Evolutionary conservation across 1,140 invertebrate species (phyloP).

Genomic region (Euglossa dilemma): DNA sequence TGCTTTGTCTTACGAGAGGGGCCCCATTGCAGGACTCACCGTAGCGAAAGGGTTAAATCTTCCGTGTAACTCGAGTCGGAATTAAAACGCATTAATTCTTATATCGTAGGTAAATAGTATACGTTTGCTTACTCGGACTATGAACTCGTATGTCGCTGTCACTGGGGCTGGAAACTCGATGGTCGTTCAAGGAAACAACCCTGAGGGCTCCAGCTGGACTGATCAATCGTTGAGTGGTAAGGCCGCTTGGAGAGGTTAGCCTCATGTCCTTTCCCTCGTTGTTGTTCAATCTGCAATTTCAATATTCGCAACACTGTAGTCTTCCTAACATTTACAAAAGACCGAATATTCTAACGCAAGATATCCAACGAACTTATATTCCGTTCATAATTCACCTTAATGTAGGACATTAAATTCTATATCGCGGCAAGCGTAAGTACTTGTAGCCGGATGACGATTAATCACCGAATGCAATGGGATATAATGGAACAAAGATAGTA

Average conservation of each 20-base stretch:
- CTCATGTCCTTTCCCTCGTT: constrained; percentile 62
- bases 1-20: too few relatives aligned
- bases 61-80: too few relatives aligned
- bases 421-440: not conserved
- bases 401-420: not conserved
- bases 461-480: not conserved
- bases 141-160: constrained; percentile 74
- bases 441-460: not conserved
- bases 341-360: too few relatives aligned
- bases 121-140: constrained; percentile 71
- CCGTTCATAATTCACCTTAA: not conserved
- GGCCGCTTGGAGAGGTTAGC: constrained; percentile 66
- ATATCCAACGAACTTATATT: too few relatives aligned
- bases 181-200: constrained; percentile 72
- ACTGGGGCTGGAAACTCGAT: constrained; percentile 76
- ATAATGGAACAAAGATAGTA: not conserved
- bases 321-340: too few relatives aligned
- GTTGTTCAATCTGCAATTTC: constrained; percentile 55
- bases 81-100: too few relatives aligned
- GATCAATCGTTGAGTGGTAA: constrained; percentile 68
- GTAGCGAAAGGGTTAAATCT: too few relatives aligned
- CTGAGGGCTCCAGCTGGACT: constrained; percentile 72
- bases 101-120: too few relatives aligned
- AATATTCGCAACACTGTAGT: not conserved
- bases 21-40: too few relatives aligned